Percentiles rank a stretch among this genome's conserved stretches.
These are phyloP conservation scores for Liolophura sinensis DNA, from an alignment of 1,140 invertebrate genomes.

Conservation along the genomic window DNA sequence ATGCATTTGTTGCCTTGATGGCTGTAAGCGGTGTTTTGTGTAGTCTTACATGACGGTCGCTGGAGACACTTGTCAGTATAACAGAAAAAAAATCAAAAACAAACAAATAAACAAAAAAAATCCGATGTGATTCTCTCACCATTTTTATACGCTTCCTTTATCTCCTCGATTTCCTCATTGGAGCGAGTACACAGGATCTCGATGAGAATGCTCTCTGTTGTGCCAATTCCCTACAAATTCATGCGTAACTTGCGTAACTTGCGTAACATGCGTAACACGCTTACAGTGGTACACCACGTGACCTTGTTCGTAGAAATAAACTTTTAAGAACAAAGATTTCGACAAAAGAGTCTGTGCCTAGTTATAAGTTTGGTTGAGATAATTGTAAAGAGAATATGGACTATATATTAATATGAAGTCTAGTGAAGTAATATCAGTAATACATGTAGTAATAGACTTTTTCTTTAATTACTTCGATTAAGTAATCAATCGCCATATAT, in stretches of 20 bases:
- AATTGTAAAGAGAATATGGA: neutral
- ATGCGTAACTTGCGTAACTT: constrained; percentile 1
- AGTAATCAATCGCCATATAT: too few species aligned
- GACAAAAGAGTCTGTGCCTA: neutral
- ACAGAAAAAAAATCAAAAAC: too few species aligned
- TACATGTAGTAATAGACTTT: too few species aligned
- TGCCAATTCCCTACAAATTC: constrained; percentile 41
- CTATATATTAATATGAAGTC: too few species aligned
- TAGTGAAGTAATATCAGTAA: too few species aligned
- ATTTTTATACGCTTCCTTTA: constrained; percentile 40
- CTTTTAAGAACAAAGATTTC: neutral
- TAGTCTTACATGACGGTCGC: too few species aligned
- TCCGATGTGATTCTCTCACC: constrained; percentile 21
- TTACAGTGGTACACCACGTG: neutral
- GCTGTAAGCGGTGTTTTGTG: too few species aligned
- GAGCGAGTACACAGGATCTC: constrained; percentile 46
- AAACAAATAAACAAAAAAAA: too few species aligned
- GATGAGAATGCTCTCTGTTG: constrained; percentile 47
- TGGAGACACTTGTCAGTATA: too few species aligned
- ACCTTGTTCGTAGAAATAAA: neutral
- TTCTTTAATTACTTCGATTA: too few species aligned
- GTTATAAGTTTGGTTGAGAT: neutral
- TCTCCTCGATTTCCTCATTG: constrained; percentile 41
- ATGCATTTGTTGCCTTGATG: too few species aligned
- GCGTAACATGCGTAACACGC: neutral